Evolutionary conservation across 2,113 vertebrate species (phyloP).

Genomic region (Prolemur simus): DNA sequence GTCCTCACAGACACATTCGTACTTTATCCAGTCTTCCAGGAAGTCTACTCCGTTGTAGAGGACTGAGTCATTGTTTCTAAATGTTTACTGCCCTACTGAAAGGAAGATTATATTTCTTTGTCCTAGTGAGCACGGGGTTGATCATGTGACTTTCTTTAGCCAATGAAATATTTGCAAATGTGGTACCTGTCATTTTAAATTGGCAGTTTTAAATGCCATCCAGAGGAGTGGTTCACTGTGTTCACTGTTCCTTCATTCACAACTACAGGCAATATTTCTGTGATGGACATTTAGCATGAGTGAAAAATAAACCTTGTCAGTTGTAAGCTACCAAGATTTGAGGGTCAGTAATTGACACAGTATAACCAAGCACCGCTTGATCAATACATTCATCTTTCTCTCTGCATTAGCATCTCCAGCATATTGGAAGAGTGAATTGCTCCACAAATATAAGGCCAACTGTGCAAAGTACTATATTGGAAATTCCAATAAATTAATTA

Average conservation of each 20-base stretch:
- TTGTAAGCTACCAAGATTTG: not conserved
- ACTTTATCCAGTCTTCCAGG: not conserved
- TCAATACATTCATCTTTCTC: not conserved
- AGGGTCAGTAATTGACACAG: not conserved
- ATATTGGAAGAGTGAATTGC: not conserved
- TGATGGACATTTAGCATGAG: not conserved
- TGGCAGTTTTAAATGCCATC: not conserved
- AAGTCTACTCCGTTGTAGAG: not conserved
- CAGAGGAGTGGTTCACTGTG: fast-evolving
- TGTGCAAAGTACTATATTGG: not conserved
- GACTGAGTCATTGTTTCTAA: not conserved
- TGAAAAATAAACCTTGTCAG: not conserved
- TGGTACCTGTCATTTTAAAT: not conserved
- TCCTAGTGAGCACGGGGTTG: not conserved
- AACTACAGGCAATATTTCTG: not conserved
- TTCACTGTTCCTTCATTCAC: not conserved
- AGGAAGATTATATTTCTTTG: not conserved
- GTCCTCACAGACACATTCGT: not conserved
- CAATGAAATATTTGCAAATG: not conserved
- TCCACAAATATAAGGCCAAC: not conserved
- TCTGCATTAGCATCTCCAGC: not conserved
- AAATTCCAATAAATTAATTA: not conserved
- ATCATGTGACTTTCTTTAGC: not conserved
- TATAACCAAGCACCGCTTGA: not conserved
- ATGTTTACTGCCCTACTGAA: not conserved